Evolutionary conservation across 2,113 vertebrate genomes (phyloP).

Genomic region (Echinops telfairi): DNA sequence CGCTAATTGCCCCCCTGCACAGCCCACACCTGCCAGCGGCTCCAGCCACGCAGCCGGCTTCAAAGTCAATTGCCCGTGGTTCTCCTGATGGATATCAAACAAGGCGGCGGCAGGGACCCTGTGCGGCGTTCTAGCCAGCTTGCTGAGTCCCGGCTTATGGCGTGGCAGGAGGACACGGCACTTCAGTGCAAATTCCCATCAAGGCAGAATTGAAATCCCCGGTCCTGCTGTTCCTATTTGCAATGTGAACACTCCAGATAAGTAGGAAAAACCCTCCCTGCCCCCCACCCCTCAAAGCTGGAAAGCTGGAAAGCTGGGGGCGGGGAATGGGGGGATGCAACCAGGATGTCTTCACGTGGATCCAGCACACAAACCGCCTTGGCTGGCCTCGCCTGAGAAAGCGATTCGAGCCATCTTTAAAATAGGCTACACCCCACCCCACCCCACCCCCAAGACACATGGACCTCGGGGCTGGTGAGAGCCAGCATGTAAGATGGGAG

Average conservation of each 20-base stretch:
- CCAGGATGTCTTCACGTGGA: slow-evolving; percentile 71
- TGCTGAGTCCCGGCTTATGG: slow-evolving; percentile 76
- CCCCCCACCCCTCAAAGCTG: slow-evolving; percentile 61
- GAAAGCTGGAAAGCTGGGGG: slow-evolving; percentile 19
- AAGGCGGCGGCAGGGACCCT: slow-evolving; percentile 75
- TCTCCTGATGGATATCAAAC: slow-evolving; percentile 79
- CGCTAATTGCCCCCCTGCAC: slow-evolving; percentile 83
- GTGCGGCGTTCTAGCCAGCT: slow-evolving; percentile 74
- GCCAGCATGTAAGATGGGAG: no score
- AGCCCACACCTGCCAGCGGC: slow-evolving; percentile 83
- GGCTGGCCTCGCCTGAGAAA: slow-evolving; percentile 36
- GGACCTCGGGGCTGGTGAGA: no score
- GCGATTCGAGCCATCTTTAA: slow-evolving; percentile 40
- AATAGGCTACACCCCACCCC: neutral
- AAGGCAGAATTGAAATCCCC: slow-evolving; percentile 76
- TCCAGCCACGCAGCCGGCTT: slow-evolving; percentile 82
- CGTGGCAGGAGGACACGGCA: slow-evolving; percentile 70
- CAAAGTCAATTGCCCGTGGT: slow-evolving; percentile 83
- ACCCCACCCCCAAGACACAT: no score
- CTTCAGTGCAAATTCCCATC: slow-evolving; percentile 84
- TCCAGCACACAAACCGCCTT: slow-evolving; percentile 66
- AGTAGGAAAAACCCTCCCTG: slow-evolving; percentile 30
- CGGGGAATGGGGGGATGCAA: slow-evolving; percentile 57
- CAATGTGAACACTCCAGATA: slow-evolving; percentile 79
- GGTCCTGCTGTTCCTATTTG: slow-evolving; percentile 69